Percentiles rank a stretch among this genome's conserved stretches.
Conservation (phyloP, 2,113 vertebrate species). For the Sylvia atricapilla region DNA sequence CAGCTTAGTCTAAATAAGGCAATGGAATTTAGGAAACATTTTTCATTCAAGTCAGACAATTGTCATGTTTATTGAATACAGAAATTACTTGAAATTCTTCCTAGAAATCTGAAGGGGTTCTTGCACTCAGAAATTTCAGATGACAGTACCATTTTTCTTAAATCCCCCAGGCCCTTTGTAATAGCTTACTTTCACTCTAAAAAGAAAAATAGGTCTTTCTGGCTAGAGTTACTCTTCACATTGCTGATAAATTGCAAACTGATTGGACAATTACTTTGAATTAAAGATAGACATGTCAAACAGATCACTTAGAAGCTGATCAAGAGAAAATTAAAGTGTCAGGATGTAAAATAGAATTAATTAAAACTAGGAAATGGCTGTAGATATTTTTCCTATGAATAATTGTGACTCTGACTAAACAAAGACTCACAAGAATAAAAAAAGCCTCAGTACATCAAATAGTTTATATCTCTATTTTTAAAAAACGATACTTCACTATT, state of each 20-base stretch:
- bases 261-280: conserved; percentile 36
- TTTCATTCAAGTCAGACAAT: not conserved
- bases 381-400: not conserved
- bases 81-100: conserved; percentile 2
- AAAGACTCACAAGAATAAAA: not conserved
- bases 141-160: conserved; percentile 26
- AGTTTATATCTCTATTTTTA: not conserved
- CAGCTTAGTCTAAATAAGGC: not conserved
- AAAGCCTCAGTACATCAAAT: not conserved
- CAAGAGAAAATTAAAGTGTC: conserved; percentile 47
- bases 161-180: not conserved
- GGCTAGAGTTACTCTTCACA: conserved; percentile 4
- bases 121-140: not conserved
- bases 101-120: not conserved
- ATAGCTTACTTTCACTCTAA: not conserved
- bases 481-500: not conserved
- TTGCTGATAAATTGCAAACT: conserved; percentile 46
- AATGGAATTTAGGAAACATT: not conserved
- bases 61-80: not conserved
- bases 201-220: conserved; percentile 41
- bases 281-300: conserved; percentile 58
- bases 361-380: conserved; percentile 32
- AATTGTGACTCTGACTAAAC: not conserved
- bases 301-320: conserved; percentile 55
- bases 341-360: conserved; percentile 51